Evolutionary conservation across 2,888 invertebrate species (phyloP).

Genomic region (Choristoneura rosaceana): DNA sequence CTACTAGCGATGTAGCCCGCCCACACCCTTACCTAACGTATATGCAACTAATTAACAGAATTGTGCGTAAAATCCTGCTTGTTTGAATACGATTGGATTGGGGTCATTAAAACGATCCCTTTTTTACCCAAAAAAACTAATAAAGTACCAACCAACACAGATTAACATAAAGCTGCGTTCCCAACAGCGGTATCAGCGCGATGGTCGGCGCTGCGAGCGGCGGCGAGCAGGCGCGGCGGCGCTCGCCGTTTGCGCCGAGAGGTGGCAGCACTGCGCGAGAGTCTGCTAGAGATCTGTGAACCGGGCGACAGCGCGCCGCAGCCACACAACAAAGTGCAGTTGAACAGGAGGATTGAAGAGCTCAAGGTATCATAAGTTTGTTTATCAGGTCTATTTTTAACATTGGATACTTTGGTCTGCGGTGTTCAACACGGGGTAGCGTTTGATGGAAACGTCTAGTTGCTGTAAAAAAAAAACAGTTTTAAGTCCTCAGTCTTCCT

Average conservation of each 20-base stretch:
- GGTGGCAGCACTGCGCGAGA: slow-evolving; percentile 85
- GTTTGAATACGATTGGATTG: neutral
- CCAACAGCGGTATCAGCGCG: slow-evolving; percentile 76
- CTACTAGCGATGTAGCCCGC: too few species aligned
- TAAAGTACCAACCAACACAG: neutral
- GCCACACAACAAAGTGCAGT: slow-evolving; percentile 80
- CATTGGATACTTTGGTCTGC: too few species aligned
- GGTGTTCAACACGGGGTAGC: too few species aligned
- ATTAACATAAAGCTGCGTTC: slow-evolving; percentile 44
- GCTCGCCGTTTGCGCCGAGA: slow-evolving; percentile 86
- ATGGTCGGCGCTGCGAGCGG: slow-evolving; percentile 80
- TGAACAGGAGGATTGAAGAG: slow-evolving; percentile 78
- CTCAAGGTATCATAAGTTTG: slow-evolving; percentile 63
- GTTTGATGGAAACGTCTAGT: too few species aligned
- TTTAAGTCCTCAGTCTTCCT: too few species aligned
- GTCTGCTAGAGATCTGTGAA: slow-evolving; percentile 86
- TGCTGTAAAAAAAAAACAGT: too few species aligned
- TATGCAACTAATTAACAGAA: too few species aligned
- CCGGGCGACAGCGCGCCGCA: slow-evolving; percentile 85
- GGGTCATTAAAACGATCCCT: neutral
- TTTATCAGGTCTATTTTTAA: neutral
- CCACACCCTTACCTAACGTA: too few species aligned
- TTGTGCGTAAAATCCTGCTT: too few species aligned
- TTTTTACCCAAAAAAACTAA: neutral
- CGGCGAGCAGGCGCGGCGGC: slow-evolving; percentile 77